Conservation (phyloP, 2,797 vertebrate genomes). For the Phrynocephalus guinanensis region DNA sequence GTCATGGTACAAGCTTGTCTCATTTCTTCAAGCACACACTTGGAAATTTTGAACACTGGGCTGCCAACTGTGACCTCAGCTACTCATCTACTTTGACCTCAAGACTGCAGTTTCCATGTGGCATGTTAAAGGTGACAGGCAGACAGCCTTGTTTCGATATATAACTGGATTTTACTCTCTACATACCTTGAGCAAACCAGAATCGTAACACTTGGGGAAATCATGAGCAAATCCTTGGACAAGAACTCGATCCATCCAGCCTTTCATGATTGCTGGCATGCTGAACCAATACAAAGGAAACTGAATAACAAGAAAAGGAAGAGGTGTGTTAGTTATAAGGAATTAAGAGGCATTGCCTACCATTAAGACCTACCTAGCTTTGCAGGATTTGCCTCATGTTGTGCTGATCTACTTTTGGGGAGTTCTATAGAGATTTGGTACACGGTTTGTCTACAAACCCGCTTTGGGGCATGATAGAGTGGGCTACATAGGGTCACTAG, state of each 20-base stretch:
- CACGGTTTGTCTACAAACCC: no score
- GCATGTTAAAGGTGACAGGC: neutral
- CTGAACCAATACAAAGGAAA: constrained; percentile 91
- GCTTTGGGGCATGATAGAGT: no score
- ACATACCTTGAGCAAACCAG: constrained; percentile 84
- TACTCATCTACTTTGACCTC: no score
- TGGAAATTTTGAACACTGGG: no score
- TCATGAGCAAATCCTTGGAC: constrained; percentile 84
- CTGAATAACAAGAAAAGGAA: constrained; percentile 64
- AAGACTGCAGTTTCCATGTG: no score
- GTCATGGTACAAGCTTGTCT: no score
- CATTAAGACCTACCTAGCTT: neutral
- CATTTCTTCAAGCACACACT: no score
- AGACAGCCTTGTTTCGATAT: neutral
- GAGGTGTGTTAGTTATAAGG: neutral
- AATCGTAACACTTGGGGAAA: constrained; percentile 75
- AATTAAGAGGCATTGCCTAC: neutral
- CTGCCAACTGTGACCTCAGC: no score
- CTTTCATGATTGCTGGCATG: constrained; percentile 89
- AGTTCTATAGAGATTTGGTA: no score
- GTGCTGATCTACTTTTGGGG: no score
- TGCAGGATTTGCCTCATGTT: neutral
- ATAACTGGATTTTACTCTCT: neutral
- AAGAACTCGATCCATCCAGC: constrained; percentile 89
- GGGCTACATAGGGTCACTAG: no score